These are phyloP conservation scores for Zaprionus lachaisei DNA, from an alignment of 1,140 invertebrate species.

Conservation along the genomic window DNA sequence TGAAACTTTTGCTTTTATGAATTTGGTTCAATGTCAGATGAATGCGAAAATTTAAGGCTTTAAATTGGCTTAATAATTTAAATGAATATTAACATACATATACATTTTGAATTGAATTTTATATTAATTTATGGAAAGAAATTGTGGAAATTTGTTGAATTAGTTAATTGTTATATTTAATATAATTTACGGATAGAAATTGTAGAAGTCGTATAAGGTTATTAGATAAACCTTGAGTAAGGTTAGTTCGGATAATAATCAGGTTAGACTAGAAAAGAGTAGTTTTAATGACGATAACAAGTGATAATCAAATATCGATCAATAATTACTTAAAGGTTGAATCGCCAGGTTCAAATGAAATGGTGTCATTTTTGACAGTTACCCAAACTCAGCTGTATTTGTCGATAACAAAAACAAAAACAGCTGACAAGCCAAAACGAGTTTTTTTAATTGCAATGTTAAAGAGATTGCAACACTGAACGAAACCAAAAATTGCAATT, in stretches of 20 bases:
- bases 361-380: not conserved
- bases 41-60: not conserved
- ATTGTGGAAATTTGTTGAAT: not conserved
- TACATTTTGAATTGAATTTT: not conserved
- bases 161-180: not conserved
- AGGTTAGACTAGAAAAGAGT: not conserved
- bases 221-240: not conserved
- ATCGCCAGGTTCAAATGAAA: not conserved
- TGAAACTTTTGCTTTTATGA: not conserved
- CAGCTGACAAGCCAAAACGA: conserved; percentile 28
- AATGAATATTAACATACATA: not conserved
- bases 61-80: not conserved
- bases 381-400: conserved; percentile 27
- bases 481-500: not conserved
- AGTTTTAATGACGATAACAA: not conserved
- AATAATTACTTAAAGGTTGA: not conserved
- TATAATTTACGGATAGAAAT: not conserved
- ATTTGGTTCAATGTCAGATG: not conserved
- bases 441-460: not conserved
- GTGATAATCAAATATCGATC: not conserved
- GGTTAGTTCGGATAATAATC: not conserved
- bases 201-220: not conserved
- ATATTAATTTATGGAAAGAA: not conserved
- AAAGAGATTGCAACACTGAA: conserved; percentile 6
- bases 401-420: conserved; percentile 19